Conservation (phyloP, 2,797 vertebrate genomes). For the Lepilemur septentrionalis region DNA sequence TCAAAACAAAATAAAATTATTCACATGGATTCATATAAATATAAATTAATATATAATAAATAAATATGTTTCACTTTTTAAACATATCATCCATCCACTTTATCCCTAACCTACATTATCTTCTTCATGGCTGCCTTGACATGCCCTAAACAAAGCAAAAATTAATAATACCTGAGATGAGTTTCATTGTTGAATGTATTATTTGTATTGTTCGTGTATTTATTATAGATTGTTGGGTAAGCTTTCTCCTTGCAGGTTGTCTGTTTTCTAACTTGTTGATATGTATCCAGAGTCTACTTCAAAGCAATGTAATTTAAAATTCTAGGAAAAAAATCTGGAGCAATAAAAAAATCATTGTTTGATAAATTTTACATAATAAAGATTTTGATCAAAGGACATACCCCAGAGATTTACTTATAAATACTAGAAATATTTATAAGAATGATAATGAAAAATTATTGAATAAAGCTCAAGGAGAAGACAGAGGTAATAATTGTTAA, state of each 20-base stretch:
- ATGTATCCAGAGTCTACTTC: neutral
- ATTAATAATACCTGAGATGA: neutral
- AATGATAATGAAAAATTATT: neutral
- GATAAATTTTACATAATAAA: neutral
- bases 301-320: neutral
- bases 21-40: neutral
- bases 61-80: neutral
- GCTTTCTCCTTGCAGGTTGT: neutral
- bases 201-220: neutral
- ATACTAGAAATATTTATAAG: neutral
- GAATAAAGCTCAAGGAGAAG: neutral
- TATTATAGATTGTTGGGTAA: neutral
- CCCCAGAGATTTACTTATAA: neutral
- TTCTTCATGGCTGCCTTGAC: rapidly evolving
- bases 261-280: neutral
- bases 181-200: neutral
- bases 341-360: neutral
- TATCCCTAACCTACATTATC: neutral
- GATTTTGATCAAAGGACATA: neutral
- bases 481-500: neutral
- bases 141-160: neutral
- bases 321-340: neutral
- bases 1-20: neutral
- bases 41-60: neutral
- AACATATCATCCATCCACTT: neutral